Conservation (phyloP, 2,888 invertebrate genomes). For the Lepidonotus clava region DNA sequence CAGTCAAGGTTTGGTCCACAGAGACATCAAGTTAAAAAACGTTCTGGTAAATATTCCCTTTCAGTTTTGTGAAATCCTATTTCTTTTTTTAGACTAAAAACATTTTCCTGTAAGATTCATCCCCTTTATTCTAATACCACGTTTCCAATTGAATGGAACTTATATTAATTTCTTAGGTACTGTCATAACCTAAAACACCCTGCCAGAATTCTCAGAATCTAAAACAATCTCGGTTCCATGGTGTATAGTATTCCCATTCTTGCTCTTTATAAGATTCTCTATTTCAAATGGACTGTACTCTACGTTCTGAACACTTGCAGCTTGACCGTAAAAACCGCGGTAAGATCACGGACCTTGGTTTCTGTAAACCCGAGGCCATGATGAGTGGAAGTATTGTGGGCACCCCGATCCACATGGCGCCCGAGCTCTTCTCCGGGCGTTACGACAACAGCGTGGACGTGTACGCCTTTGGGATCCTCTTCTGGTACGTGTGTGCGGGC, state of each 20-base stretch:
- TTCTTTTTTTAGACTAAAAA: too few species aligned
- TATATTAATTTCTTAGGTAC: too few species aligned
- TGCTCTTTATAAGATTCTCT: not conserved
- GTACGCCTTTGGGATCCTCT: slow-evolving; percentile 93
- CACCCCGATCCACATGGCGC: slow-evolving; percentile 94
- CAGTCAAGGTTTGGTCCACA: slow-evolving; percentile 92
- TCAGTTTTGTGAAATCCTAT: too few species aligned
- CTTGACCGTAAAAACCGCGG: slow-evolving; percentile 88
- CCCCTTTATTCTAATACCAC: too few species aligned
- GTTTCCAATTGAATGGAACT: too few species aligned
- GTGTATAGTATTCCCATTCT: not conserved
- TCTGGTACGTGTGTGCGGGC: slow-evolving; percentile 94
- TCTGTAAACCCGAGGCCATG: slow-evolving; percentile 94
- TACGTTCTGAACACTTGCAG: slow-evolving; percentile 72
- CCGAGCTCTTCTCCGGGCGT: slow-evolving; percentile 89
- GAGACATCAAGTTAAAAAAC: slow-evolving; percentile 94
- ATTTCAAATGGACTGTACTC: not conserved
- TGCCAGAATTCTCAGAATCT: too few species aligned
- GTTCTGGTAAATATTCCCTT: slow-evolving; percentile 86
- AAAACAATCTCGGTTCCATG: too few species aligned
- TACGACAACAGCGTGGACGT: slow-evolving; percentile 93
- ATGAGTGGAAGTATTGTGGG: slow-evolving; percentile 93
- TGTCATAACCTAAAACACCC: too few species aligned
- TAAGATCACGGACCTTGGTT: slow-evolving; percentile 92
- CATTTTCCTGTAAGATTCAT: too few species aligned